phyloP scores from a whole-genome alignment of 2,797 vertebrate genomes.

The Spatula clypeata region DNA sequence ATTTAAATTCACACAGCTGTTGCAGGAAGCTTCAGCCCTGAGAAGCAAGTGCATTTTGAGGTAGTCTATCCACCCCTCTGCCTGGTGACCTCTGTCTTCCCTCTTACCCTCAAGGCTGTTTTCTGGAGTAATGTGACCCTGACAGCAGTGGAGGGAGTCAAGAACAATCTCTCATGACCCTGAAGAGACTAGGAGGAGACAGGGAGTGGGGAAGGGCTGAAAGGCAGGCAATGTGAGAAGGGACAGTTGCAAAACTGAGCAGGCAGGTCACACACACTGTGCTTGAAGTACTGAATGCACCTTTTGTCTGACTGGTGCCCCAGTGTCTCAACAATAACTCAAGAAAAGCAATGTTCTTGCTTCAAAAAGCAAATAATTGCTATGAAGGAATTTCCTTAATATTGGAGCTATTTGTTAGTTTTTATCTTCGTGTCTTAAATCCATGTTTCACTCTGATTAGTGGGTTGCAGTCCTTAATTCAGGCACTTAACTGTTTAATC shows the following conservation, averaged over 20 bases:
- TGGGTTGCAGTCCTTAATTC: neutral
- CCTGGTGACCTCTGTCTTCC: neutral
- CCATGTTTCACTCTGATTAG: neutral
- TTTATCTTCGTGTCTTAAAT: slow-evolving; percentile 14
- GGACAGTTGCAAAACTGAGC: neutral
- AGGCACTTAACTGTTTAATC: neutral
- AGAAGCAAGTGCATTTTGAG: neutral
- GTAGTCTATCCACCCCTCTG: neutral
- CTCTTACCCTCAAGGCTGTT: neutral
- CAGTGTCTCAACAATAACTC: neutral
- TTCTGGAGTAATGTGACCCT: neutral
- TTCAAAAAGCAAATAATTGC: slow-evolving; percentile 40
- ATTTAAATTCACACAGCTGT: neutral
- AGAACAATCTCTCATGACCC: neutral
- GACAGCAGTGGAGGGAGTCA: neutral
- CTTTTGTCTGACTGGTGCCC: neutral
- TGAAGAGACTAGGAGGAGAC: neutral
- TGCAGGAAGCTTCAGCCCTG: neutral
- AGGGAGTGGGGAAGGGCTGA: neutral
- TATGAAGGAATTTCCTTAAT: slow-evolving; percentile 24
- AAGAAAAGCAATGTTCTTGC: neutral
- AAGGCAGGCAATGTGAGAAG: neutral
- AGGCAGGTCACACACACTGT: neutral
- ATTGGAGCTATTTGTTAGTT: slow-evolving; percentile 2
- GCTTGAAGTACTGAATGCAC: neutral